A percentile compares a stretch with the other conserved stretches of the same genome.
Conservation (phyloP, 2,888 invertebrate genomes). For the Meiosimyza platycephala region DNA sequence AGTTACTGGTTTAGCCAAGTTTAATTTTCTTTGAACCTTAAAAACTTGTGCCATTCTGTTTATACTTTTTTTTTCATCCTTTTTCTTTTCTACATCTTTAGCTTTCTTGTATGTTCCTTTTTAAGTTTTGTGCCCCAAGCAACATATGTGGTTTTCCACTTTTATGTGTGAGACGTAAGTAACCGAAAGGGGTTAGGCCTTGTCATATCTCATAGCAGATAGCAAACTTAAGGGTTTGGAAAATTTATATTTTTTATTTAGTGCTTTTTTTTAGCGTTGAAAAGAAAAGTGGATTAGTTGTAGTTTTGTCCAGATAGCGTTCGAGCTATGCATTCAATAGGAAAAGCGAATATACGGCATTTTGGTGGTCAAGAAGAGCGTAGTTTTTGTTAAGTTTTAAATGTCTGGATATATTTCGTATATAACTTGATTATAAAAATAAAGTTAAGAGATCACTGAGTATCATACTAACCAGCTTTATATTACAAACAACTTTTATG, state of each 20-base stretch:
- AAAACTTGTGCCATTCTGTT: slow-evolving; percentile 9
- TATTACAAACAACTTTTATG: no score
- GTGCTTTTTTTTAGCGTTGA: slow-evolving; percentile 10
- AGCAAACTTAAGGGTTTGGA: slow-evolving; percentile 23
- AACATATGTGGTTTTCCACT: slow-evolving; percentile 16
- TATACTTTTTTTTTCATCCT: neutral
- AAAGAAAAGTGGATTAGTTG: slow-evolving; percentile 28
- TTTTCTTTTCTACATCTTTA: neutral
- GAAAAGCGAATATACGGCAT: no score
- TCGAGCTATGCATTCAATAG: no score
- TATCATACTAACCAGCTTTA: no score
- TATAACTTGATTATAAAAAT: no score
- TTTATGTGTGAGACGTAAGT: slow-evolving; percentile 15
- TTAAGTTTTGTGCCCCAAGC: neutral
- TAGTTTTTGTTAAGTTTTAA: no score
- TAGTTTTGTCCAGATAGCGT: neutral
- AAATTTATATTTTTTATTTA: neutral
- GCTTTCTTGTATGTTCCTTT: neutral
- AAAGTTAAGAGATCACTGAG: no score
- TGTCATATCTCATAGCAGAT: slow-evolving; percentile 9
- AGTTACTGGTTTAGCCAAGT: slow-evolving; percentile 6
- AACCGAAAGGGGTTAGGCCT: no score
- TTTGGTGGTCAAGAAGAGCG: no score
- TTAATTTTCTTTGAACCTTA: slow-evolving; percentile 2
- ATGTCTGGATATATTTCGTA: no score